Evolutionary conservation across 2,888 invertebrate species (phyloP).

Genomic region (Dryadula phaetusa): DNA sequence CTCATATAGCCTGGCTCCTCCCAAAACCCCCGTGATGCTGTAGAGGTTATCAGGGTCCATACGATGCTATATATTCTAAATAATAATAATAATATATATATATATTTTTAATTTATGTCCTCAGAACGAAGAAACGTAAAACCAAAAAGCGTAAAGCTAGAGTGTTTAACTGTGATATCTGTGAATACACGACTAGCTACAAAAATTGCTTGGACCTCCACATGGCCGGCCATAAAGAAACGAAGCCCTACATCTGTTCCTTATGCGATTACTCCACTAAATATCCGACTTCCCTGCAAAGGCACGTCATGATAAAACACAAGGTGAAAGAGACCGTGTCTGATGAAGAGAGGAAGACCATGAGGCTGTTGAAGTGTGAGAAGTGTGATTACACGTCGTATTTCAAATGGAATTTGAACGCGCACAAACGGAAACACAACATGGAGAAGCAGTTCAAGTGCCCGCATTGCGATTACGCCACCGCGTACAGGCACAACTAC

Average conservation of each 20-base stretch:
- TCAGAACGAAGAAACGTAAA: constrained; percentile 32
- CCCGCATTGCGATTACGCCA: constrained; percentile 50
- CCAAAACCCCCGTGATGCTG: too few relatives aligned
- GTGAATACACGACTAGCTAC: constrained; percentile 60
- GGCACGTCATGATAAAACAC: constrained; percentile 61
- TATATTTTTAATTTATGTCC: too few relatives aligned
- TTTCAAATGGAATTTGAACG: constrained; percentile 52
- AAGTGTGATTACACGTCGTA: constrained; percentile 53
- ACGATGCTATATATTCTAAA: too few relatives aligned
- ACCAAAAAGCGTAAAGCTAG: constrained; percentile 42
- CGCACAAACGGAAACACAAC: constrained; percentile 60
- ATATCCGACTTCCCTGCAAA: constrained; percentile 56
- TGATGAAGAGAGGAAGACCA: constrained; percentile 36
- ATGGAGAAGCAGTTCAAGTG: constrained; percentile 53
- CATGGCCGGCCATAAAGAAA: constrained; percentile 53
- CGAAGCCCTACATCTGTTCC: constrained; percentile 55
- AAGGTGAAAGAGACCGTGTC: constrained; percentile 45
- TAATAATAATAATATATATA: too few relatives aligned
- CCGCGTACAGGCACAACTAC: constrained; percentile 52
- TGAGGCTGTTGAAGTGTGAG: constrained; percentile 48
- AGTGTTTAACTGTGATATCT: constrained; percentile 54
- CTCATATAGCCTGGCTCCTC: too few relatives aligned
- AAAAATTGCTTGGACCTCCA: constrained; percentile 62
- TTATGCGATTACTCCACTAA: constrained; percentile 61
- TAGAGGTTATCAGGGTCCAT: too few relatives aligned